Evolutionary conservation across 2,113 vertebrate species (phyloP).

Genomic region (Abramis brama): DNA sequence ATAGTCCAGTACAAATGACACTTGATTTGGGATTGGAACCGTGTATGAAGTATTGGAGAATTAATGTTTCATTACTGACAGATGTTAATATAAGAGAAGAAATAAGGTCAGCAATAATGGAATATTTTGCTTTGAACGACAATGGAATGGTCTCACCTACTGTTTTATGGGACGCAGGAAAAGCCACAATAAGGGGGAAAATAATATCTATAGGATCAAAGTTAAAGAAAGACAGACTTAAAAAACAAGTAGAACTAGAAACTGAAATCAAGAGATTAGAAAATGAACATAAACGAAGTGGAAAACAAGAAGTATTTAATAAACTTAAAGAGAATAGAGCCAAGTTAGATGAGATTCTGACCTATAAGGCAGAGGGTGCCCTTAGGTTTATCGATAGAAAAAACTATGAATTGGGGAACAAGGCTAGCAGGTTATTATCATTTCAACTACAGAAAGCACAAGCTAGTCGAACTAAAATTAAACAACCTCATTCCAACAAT

Average conservation of each 20-base stretch:
- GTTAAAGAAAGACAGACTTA: slow-evolving; percentile 18
- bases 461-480: slow-evolving; percentile 4
- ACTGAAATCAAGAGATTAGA: slow-evolving; percentile 23
- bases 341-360: slow-evolving; percentile 5
- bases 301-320: not conserved
- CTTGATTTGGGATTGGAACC: not conserved
- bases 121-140: not conserved
- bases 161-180: not conserved
- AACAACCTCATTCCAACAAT: not conserved
- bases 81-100: too few relatives aligned
- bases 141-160: slow-evolving; percentile 15
- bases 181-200: slow-evolving; percentile 14
- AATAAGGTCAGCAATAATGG: not conserved
- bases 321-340: too few relatives aligned
- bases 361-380: slow-evolving; percentile 24
- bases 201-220: slow-evolving; percentile 25
- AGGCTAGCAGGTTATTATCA: slow-evolving; percentile 7
- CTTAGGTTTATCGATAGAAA: slow-evolving; percentile 2
- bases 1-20: not conserved
- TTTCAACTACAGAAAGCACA: slow-evolving; percentile 18
- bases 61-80: too few relatives aligned
- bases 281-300: slow-evolving; percentile 8
- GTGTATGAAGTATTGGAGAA: too few relatives aligned
- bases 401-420: slow-evolving; percentile 21
- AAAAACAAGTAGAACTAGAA: slow-evolving; percentile 12